phyloP scores from a whole-genome alignment of 2,888 invertebrate species.

The Cephus pulcher region DNA sequence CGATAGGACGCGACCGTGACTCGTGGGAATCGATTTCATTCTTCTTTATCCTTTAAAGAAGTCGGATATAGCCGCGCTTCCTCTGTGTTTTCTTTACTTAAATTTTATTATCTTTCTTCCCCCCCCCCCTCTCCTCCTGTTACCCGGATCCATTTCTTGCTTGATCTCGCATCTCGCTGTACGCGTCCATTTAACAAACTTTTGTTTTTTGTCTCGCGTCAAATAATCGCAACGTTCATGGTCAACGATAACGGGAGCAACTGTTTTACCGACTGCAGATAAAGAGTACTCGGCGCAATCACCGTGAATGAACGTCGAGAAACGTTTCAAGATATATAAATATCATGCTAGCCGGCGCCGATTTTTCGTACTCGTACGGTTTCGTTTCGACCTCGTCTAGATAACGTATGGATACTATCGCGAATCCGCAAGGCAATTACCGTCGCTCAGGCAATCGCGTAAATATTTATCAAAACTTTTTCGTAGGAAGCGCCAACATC shows the following conservation, averaged over 20 bases:
- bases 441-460: conserved; percentile 36
- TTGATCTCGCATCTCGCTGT: background rate
- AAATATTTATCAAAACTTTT: conserved; percentile 58
- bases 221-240: background rate
- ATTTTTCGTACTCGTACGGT: background rate
- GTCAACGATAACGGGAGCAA: background rate
- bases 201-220: background rate
- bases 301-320: background rate
- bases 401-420: background rate
- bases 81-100: background rate
- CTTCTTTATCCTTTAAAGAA: background rate
- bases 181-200: no score
- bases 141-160: background rate
- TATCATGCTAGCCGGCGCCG: background rate
- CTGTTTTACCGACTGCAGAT: background rate
- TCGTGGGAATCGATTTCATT: background rate
- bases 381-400: background rate
- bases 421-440: background rate
- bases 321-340: background rate
- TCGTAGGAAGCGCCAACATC: conserved; percentile 57
- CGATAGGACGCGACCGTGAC: background rate
- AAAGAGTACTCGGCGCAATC: background rate
- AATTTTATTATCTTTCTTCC: background rate
- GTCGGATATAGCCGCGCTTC: background rate
- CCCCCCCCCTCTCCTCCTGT: background rate